These are phyloP conservation scores for Apogon talboti DNA, from an alignment of 2,797 vertebrate genomes.

Conservation along the genomic window DNA sequence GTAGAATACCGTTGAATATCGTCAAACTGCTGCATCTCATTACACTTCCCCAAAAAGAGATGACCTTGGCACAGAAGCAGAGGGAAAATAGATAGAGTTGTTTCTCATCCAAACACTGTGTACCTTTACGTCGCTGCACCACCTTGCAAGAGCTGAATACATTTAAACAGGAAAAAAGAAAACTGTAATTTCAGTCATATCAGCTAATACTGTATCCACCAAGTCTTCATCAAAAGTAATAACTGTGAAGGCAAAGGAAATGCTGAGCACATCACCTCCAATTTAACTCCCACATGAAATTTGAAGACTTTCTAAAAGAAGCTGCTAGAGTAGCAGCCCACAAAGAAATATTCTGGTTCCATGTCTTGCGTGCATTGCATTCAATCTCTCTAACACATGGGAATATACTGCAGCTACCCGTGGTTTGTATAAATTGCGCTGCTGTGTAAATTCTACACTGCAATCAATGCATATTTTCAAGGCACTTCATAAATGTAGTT, in stretches of 20 bases:
- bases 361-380: slow-evolving; percentile 23
- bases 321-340: slow-evolving; percentile 44
- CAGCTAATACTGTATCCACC: slow-evolving; percentile 61
- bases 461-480: slow-evolving; percentile 35
- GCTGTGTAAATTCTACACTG: slow-evolving; percentile 20
- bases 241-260: slow-evolving; percentile 67
- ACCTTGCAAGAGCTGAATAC: slow-evolving; percentile 78
- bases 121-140: slow-evolving; percentile 80
- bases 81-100: slow-evolving; percentile 58
- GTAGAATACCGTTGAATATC: slow-evolving; percentile 35
- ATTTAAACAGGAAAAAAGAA: slow-evolving; percentile 66
- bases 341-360: slow-evolving; percentile 36
- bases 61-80: slow-evolving; percentile 64
- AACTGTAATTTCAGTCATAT: slow-evolving; percentile 73
- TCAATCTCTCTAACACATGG: slow-evolving; percentile 19
- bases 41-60: slow-evolving; percentile 50
- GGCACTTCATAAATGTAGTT: slow-evolving; percentile 41
- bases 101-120: slow-evolving; percentile 71
- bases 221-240: slow-evolving; percentile 73
- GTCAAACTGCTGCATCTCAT: slow-evolving; percentile 66
- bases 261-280: slow-evolving; percentile 67
- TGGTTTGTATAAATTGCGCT: slow-evolving; percentile 21
- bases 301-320: slow-evolving; percentile 49
- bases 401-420: neutral
- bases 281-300: slow-evolving; percentile 68